A percentile compares a stretch with the other conserved stretches of the same genome.
Conservation (phyloP, 2,113 vertebrate genomes). For the Gallinago paraguaiae region DNA sequence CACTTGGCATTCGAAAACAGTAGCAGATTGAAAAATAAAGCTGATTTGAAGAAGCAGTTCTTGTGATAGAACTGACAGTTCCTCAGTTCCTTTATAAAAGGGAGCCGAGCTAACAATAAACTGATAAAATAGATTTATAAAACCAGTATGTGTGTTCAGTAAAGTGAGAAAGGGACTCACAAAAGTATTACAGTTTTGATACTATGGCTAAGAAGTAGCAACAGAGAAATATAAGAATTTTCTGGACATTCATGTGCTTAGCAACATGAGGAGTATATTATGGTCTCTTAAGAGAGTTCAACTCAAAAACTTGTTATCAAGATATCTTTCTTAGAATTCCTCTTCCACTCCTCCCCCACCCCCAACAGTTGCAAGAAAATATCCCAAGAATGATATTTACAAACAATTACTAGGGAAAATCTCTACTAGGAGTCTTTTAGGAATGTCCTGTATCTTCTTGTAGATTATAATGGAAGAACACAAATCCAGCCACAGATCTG, state of each 20-base stretch:
- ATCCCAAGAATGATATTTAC: not conserved
- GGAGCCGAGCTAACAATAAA: slow-evolving; percentile 36
- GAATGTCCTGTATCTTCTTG: not conserved
- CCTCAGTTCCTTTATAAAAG: slow-evolving; percentile 15
- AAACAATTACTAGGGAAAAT: not conserved
- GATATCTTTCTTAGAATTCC: not conserved
- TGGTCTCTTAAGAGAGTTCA: not conserved
- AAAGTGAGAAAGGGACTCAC: not conserved
- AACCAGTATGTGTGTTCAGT: not conserved
- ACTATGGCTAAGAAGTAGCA: not conserved
- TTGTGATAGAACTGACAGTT: not conserved
- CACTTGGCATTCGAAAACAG: not conserved
- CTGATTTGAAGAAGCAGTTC: slow-evolving; percentile 23
- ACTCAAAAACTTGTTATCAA: not conserved
- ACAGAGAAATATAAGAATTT: not conserved
- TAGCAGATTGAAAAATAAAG: slow-evolving; percentile 10
- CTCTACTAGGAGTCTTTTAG: not conserved
- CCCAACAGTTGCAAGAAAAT: not conserved
- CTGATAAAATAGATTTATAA: slow-evolving; percentile 32
- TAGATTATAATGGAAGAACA: not conserved
- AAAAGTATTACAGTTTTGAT: not conserved
- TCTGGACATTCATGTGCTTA: not conserved
- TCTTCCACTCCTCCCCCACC: not conserved
- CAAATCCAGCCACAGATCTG: not conserved
- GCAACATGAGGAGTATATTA: not conserved